phyloP scores from a whole-genome alignment of 2,113 vertebrate genomes.

The Hepsetus odoe region DNA sequence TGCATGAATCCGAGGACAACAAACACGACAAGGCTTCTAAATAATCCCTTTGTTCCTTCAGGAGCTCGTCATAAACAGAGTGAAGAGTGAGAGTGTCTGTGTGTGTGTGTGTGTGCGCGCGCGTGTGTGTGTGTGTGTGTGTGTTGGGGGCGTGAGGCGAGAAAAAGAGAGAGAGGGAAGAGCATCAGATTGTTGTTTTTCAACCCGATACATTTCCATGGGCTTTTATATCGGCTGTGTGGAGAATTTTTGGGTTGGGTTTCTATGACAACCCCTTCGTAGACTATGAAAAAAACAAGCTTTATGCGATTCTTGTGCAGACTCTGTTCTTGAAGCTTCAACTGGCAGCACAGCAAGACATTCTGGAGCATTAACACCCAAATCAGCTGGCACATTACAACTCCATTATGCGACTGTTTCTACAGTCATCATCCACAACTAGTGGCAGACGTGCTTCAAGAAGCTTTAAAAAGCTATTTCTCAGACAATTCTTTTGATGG shows the following conservation, averaged over 20 bases:
- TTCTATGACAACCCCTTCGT: constrained; percentile 82
- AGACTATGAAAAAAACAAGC: constrained; percentile 61
- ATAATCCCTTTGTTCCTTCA: constrained; percentile 49
- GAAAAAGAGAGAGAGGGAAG: constrained; percentile 18
- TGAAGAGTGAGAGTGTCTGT: constrained; percentile 23
- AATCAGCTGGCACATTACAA: not conserved
- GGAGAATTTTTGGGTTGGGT: constrained; percentile 78
- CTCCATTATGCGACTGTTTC: not conserved
- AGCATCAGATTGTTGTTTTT: constrained; percentile 44
- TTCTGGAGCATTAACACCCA: not conserved
- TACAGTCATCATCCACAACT: not conserved
- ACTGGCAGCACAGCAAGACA: constrained; percentile 22
- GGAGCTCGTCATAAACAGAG: constrained; percentile 26
- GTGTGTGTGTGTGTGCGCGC: too few relatives aligned
- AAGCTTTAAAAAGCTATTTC: not conserved
- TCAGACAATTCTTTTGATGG: not conserved
- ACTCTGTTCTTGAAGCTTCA: constrained; percentile 50
- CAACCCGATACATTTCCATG: constrained; percentile 65
- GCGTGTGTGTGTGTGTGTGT: too few relatives aligned
- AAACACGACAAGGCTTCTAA: constrained; percentile 32
- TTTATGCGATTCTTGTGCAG: constrained; percentile 52
- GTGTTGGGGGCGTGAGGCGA: constrained; percentile 1
- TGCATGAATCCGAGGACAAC: constrained; percentile 28
- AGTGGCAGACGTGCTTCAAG: not conserved
- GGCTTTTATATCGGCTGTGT: constrained; percentile 63